Conservation (phyloP, 2,797 vertebrate species). For the Selene dorsalis region DNA sequence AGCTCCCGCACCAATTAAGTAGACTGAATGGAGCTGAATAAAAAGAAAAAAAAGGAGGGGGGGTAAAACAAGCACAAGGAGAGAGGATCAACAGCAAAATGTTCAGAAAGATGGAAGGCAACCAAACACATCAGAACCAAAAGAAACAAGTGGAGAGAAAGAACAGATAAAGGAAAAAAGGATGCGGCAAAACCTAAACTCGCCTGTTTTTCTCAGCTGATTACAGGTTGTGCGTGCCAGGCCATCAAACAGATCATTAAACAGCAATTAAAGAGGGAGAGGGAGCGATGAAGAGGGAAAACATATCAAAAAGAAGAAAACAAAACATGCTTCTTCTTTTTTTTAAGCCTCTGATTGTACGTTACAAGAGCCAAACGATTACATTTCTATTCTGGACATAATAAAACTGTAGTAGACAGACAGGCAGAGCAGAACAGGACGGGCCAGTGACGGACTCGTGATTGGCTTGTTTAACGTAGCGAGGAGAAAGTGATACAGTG, state of each 20-base stretch:
- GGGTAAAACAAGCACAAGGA: not conserved
- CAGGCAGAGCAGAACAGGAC: conserved; percentile 16
- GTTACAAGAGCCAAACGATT: conserved; percentile 55
- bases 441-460: conserved; percentile 9
- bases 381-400: conserved; percentile 62
- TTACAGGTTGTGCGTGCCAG: conserved; percentile 66
- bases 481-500: conserved; percentile 2
- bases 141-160: conserved; percentile 56
- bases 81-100: conserved; percentile 22
- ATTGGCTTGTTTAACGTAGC: conserved; percentile 13
- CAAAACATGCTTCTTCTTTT: conserved; percentile 50
- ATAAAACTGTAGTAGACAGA: conserved; percentile 46
- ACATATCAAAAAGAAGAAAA: conserved; percentile 64
- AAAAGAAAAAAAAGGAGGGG: not conserved
- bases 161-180: conserved; percentile 61
- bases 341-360: conserved; percentile 63
- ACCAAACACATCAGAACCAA: conserved; percentile 40
- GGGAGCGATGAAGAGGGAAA: conserved; percentile 53
- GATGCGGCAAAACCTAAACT: conserved; percentile 57
- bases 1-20: conserved; percentile 14
- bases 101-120: conserved; percentile 30
- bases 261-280: conserved; percentile 69
- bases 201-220: conserved; percentile 61
- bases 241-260: conserved; percentile 72
- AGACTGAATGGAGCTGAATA: conserved; percentile 17